Percentiles rank a stretch among this genome's conserved stretches.
Conservation (phyloP, 2,797 vertebrate genomes). For the Simalia tracyae region DNA sequence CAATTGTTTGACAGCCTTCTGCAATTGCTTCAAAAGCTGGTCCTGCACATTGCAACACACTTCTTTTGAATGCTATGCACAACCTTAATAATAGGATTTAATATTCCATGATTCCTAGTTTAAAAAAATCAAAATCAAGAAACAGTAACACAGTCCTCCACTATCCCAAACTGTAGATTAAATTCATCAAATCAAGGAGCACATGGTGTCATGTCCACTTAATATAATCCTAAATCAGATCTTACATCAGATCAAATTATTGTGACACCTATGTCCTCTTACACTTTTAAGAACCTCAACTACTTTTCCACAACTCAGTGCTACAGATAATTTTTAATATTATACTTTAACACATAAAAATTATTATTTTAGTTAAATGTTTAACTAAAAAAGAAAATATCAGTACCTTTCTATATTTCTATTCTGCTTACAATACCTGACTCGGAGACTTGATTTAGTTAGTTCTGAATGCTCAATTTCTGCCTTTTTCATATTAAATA, state of each 20-base stretch:
- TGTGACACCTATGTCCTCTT: background rate
- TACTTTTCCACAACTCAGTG: background rate
- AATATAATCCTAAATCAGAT: background rate
- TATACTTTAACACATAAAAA: conserved; percentile 14
- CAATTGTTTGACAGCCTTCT: background rate
- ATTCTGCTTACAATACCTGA: conserved; percentile 79
- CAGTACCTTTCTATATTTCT: background rate
- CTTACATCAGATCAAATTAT: background rate
- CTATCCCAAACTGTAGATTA: background rate
- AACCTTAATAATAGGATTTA: background rate
- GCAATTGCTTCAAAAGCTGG: background rate
- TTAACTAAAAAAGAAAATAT: conserved; percentile 22
- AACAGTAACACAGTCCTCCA: background rate
- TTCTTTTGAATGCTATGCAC: background rate
- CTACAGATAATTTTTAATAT: background rate
- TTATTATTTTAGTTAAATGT: background rate
- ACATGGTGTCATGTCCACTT: background rate
- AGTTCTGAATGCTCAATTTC: conserved; percentile 95
- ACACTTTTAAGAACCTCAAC: background rate
- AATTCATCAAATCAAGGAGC: background rate
- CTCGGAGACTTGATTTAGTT: conserved; percentile 92
- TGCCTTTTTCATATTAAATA: conserved; percentile 93
- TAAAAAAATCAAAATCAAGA: background rate
- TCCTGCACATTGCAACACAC: background rate
- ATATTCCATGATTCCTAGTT: background rate